Evolutionary conservation across 2,113 vertebrate species (phyloP).

Genomic region (Anhinga rufa): DNA sequence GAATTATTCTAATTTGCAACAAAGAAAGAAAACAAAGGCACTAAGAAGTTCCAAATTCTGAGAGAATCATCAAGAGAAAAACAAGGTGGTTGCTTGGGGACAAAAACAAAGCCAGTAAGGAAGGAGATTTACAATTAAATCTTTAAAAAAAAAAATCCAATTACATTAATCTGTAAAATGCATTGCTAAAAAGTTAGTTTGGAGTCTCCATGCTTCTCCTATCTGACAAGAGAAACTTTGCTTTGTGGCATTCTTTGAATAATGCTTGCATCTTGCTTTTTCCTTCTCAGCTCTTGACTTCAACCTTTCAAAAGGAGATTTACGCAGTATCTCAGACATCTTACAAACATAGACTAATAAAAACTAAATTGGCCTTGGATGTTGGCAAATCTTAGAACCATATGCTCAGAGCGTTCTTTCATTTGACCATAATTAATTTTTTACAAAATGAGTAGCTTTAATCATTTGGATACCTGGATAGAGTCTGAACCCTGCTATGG

Average conservation of each 20-base stretch:
- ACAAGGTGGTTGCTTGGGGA: not conserved
- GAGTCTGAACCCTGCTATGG: not conserved
- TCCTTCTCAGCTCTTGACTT: not conserved
- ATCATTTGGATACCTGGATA: constrained; percentile 11
- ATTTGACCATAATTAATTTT: constrained; percentile 61
- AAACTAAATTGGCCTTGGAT: constrained; percentile 27
- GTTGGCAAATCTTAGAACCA: constrained; percentile 53
- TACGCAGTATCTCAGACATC: not conserved
- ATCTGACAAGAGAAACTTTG: not conserved
- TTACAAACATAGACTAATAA: constrained; percentile 24
- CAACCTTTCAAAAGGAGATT: not conserved
- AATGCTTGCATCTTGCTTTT: not conserved
- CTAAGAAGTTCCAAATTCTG: not conserved
- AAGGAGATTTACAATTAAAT: not conserved
- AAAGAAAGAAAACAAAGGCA: not conserved
- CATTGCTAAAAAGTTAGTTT: not conserved
- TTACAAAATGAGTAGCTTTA: constrained; percentile 28
- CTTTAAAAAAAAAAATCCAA: not conserved
- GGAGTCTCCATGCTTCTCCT: not conserved
- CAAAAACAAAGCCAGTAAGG: not conserved
- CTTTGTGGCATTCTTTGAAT: not conserved
- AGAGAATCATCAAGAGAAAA: not conserved
- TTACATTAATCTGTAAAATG: not conserved
- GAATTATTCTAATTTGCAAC: not conserved
- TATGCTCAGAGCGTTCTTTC: constrained; percentile 59